A percentile compares a stretch with the other conserved stretches of the same genome.
These are phyloP conservation scores for Neodiprion fabricii DNA, from an alignment of 1,140 invertebrate species.

Conservation along the genomic window DNA sequence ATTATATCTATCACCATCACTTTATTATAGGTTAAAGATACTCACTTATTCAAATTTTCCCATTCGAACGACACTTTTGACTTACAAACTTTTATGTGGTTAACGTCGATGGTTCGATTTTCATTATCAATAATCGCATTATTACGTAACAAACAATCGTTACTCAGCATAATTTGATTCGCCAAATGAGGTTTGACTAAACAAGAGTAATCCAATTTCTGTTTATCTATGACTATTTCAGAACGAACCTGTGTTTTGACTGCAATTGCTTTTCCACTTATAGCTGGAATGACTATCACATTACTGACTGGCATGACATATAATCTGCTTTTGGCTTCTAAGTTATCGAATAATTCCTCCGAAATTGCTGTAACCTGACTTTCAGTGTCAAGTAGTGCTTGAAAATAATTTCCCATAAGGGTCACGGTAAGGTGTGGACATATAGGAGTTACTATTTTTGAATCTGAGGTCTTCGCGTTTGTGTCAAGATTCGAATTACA, in stretches of 20 bases:
- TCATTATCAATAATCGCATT: background rate
- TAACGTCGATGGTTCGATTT: conserved; percentile 5
- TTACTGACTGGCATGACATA: conserved; percentile 20
- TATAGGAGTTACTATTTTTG: background rate
- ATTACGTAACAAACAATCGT: conserved; percentile 20
- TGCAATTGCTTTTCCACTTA: conserved; percentile 16
- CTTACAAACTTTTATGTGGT: background rate
- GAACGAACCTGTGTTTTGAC: conserved; percentile 21
- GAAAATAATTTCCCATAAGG: background rate
- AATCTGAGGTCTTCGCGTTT: conserved; percentile 9
- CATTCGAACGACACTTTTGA: background rate
- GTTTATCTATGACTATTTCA: conserved; percentile 14
- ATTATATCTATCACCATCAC: background rate
- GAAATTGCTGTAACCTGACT: conserved; percentile 27
- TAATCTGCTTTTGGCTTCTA: background rate
- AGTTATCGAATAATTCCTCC: conserved; percentile 17
- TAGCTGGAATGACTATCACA: conserved; percentile 17
- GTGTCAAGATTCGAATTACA: conserved; percentile 6
- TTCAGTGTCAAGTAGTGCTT: conserved; percentile 24
- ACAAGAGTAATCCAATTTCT: conserved; percentile 9
- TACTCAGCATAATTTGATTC: conserved; percentile 20
- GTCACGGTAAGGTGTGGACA: conserved; percentile 11
- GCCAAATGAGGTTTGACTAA: conserved; percentile 20
- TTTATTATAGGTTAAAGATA: background rate
- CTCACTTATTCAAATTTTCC: background rate